Base-by-base conservation (phyloP, 2,888 invertebrate genomes). In the Bellardia pandia region DNA sequence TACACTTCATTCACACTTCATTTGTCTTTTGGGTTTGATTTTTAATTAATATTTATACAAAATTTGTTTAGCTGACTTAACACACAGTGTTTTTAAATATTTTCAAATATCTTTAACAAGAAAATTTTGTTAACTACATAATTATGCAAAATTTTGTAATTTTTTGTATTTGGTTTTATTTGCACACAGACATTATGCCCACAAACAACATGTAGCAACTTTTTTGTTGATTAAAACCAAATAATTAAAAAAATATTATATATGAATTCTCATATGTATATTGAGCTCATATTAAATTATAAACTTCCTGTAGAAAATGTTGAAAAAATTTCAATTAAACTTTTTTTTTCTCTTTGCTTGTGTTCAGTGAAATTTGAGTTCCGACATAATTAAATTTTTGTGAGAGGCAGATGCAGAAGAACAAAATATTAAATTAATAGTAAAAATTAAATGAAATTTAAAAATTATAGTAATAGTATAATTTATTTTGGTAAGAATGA, bases 211-310 rank as follows among this genome's bases (percentile, higher is more conserved):
- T 68, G 58, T 60, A 79, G 7, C 33, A 40, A 62, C 40, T 45
- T 76, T 77, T 76, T 84, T 23, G 66, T 72, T 84, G 40, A 66
- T 77, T 84, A 72, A 83, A 83, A 77, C 30, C 30, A 69, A 78
- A 77, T 77, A 53, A 40, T 48, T 45, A 11, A 72, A 66, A 60
- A 56, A 14, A 53, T 1, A 45, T 23, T 9, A 14, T 72, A 62
- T 56, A 23, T n/a, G n/a, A n/a, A n/a, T n/a, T n/a, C n/a, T n/a
- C 45, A 56, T 9, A 23, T n/a, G 16, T 60, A 37, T 14, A 33
- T n/a, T n/a, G 14, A 4, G 14, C 30, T 79, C 11, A 37, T 81
- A 58, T 84, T 51, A 48, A 78, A 77, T 77, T 84, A 83, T 64
- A 74, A 79, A 74, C 64, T 85, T 79, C 45, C 78, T 68, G 66